Base-by-base conservation (phyloP, 1,140 invertebrate genomes). In the Anadara kagoshimensis region DNA sequence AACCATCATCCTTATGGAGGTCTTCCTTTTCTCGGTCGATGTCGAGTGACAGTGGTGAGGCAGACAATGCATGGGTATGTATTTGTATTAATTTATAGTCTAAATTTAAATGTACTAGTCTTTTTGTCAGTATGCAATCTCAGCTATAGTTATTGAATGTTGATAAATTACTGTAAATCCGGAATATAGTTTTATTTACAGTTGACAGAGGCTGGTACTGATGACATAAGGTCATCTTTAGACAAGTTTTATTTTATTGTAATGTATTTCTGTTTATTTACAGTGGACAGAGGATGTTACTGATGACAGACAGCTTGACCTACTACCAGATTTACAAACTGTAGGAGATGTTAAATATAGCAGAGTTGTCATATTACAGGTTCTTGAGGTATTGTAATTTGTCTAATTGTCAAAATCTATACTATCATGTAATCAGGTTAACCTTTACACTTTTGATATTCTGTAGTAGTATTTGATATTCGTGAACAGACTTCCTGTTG, bases 301-400 rank as follows among this genome's bases (percentile, higher is more conserved):
- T 44, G 73, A 74, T 14, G 58, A 68, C 49, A 43, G 59, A n/a
- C 61, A 68, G 24, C 44, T 68, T 51, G 56, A 74, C 41, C 47
- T 70, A 36, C 45, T 81, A 44, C 78, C 81, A 43, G 76, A 70
- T 66, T 70, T 84, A n/a, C 63, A 73, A 49, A 66, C 76, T 12
- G 56, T 82, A 5, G 70, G 70, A 24, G 57, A 62, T 26, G 63
- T 59, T 12, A 76, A 63, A 14, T 84, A 84, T 73, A 72, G 67
- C 20, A 59, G 77, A 26, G 74, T 73, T 24, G 72, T 78, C 11
- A 61, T 84, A n/a, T 68, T 77, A 16, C 53, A 80, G 29, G 62
- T 84, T 16, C 29, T 82, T 51, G 75, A 84, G 83, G 83, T 79
- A 70, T 44, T n/a, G 41, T 18, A 26, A 12, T 49, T 58, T 44